Evolutionary conservation across 2,113 vertebrate genomes (phyloP).

Genomic region (Ploceus nigricollis): DNA sequence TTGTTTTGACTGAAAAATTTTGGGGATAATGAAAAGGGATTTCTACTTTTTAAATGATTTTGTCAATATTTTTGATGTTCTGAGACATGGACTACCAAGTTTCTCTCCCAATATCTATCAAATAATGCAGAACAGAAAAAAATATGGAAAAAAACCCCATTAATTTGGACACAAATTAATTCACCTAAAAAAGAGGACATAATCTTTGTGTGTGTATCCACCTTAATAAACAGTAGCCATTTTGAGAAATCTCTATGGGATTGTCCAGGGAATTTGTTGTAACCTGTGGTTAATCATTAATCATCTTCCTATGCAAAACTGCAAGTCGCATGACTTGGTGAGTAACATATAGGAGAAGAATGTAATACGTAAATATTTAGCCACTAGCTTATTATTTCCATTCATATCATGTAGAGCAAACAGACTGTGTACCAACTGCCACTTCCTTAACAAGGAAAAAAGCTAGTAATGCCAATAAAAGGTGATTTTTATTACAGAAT

Average conservation of each 20-base stretch:
- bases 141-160: background rate
- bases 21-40: background rate
- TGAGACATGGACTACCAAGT: accelerated
- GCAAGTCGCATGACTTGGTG: background rate
- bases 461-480: background rate
- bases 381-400: constrained; percentile 22
- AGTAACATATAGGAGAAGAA: constrained; percentile 44
- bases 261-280: background rate
- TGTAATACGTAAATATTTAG: constrained; percentile 60
- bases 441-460: constrained; percentile 36
- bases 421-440: background rate
- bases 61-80: background rate
- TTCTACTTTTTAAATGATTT: background rate
- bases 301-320: constrained; percentile 11
- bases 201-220: background rate
- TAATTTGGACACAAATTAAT: background rate
- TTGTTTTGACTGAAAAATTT: background rate
- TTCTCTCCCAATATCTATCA: background rate
- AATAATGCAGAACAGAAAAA: background rate
- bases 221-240: background rate
- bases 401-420: constrained; percentile 1
- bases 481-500: background rate
- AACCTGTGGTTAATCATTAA: constrained; percentile 60
- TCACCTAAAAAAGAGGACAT: background rate
- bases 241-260: background rate